phyloP scores from a whole-genome alignment of 2,888 invertebrate genomes.

The Elysia crispata region DNA sequence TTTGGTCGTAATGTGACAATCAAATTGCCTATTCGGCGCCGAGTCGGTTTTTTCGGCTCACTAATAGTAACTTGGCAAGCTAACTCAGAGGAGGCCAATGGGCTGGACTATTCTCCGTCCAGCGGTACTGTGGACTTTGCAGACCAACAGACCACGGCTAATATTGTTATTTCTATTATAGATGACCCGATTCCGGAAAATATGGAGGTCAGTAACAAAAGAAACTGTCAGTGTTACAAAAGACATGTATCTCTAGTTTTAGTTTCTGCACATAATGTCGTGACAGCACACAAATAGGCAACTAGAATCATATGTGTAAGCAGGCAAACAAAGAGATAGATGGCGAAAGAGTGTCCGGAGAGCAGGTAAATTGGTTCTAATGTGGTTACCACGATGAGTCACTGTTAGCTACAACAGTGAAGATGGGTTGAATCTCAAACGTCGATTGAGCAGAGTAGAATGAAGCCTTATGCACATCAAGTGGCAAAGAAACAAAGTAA shows the following conservation, averaged over 20 bases:
- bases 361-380: no score
- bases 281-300: no score
- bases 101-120: conserved; percentile 68
- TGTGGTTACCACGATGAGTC: no score
- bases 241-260: neutral
- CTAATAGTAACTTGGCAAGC: conserved; percentile 73
- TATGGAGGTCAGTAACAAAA: conserved; percentile 68
- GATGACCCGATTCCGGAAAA: conserved; percentile 71
- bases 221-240: neutral
- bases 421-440: no score
- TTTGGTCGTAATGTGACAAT: conserved; percentile 65
- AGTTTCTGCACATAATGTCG: no score
- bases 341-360: no score
- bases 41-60: conserved; percentile 68
- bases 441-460: no score
- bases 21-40: conserved; percentile 62
- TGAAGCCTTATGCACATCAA: no score
- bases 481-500: no score
- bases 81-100: conserved; percentile 67
- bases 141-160: conserved; percentile 62
- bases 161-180: conserved; percentile 67
- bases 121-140: conserved; percentile 69
- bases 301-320: no score
- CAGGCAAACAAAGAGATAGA: no score
- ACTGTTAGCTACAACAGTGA: no score